Evolutionary conservation across 1,140 invertebrate genomes (phyloP).

Genomic region (Coptotermes formosanus): DNA sequence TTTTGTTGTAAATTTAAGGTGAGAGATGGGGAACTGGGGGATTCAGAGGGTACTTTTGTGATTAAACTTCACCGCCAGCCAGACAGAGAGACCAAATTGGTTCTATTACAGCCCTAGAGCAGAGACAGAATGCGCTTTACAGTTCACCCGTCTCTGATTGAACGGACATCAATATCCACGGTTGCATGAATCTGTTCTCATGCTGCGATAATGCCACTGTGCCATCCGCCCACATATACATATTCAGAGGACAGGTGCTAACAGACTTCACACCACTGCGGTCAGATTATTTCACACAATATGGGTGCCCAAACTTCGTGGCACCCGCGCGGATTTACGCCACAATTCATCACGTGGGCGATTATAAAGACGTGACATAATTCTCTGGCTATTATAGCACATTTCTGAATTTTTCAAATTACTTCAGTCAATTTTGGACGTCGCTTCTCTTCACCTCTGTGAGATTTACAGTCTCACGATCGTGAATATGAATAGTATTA

Average conservation of each 20-base stretch:
- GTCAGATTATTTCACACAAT: background rate
- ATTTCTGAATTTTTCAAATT: no score
- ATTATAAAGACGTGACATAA: no score
- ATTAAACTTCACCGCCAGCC: background rate
- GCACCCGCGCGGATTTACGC: no score
- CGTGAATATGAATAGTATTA: no score
- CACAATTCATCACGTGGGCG: no score
- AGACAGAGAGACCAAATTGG: constrained; percentile 15
- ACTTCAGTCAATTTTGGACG: no score
- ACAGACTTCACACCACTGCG: background rate
- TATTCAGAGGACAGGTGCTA: no score
- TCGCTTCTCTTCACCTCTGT: no score
- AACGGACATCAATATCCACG: background rate
- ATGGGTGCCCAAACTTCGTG: background rate
- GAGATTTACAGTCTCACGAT: no score
- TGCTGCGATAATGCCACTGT: background rate
- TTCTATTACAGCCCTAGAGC: background rate
- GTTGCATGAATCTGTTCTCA: background rate
- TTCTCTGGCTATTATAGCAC: no score
- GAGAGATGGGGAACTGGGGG: background rate
- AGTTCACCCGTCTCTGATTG: background rate
- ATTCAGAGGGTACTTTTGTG: background rate
- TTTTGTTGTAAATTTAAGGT: background rate
- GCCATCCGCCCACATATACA: background rate
- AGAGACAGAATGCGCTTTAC: background rate